Base-by-base conservation (phyloP, 2,797 vertebrate genomes). In the Fratercula arctica region DNA sequence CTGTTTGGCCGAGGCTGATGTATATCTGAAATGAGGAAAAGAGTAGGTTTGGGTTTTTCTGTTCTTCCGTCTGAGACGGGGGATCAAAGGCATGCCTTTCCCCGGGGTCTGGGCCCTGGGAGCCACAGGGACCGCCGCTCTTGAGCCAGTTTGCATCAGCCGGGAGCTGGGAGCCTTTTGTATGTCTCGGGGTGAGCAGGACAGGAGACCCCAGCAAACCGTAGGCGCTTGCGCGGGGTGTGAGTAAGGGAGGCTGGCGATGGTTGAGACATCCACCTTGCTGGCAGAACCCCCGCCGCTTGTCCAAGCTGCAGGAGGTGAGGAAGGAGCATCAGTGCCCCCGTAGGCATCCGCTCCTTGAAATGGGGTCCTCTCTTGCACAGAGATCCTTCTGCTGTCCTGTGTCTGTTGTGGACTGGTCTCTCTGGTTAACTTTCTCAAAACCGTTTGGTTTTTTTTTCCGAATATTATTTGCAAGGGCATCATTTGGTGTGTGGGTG, bases 81-180 rank as follows among this genome's bases (percentile, higher is more conserved):
- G 70, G 84, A 93, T 96, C 91, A 93, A 86, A 95, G 84, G 74
- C 26, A 7, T 61, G 43, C 41, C 45, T 86, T 69, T 73, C 37
- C 11, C 24, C 39, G 0, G 6, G 15, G 20, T 41, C 68, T 26
- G 56, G 78, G 78, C 72, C 66, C 66, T 8, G 11, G 68, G 73
- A 90, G 64, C 85, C 68, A 6, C 53, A 24, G 84, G 60, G 54
- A 24, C 74, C 13, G 1, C 53, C 3, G 23, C 33, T 85, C 43
- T n/a, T 66, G 25, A 35, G 41, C 21, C 39, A 8, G 33, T 57
- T 83, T 46, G 4, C 56, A 20, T 63, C 53, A 77, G 76, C 41
- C 66, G 28, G 69, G 68, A 77, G 45, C 53, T 19, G 54, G 70
- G 53, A 89, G 13, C 16, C 14, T 76, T 63, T 51, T 16, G 21